A percentile compares a stretch with the other conserved stretches of the same genome.
These are phyloP conservation scores for Pipistrellus pygmaeus DNA, from an alignment of 2,797 vertebrate genomes.

Conservation along the genomic window DNA sequence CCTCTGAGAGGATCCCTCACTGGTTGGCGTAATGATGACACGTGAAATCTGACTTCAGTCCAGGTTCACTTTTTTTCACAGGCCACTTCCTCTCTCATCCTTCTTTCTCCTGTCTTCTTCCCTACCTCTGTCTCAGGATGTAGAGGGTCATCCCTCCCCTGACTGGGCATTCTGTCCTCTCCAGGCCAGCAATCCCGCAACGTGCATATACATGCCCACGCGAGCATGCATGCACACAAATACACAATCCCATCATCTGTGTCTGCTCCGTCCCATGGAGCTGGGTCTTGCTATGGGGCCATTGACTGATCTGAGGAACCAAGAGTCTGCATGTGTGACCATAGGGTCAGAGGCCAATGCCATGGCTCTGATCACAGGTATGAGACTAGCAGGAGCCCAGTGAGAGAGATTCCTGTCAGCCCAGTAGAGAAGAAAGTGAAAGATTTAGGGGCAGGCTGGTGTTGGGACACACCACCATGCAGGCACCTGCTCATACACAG, in stretches of 20 bases:
- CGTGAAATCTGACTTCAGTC: not conserved
- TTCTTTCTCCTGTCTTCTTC: not conserved
- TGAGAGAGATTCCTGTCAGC: not conserved
- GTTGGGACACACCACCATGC: not conserved
- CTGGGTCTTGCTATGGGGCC: not conserved
- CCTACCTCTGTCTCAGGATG: not conserved
- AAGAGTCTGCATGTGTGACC: not conserved
- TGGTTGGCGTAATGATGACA: accelerated
- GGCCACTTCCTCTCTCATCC: not conserved
- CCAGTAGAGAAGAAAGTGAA: not conserved
- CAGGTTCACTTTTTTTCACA: not conserved
- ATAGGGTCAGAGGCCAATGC: not conserved
- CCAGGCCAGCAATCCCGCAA: too few relatives aligned
- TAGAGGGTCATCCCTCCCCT: not conserved
- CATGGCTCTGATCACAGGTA: not conserved
- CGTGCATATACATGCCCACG: too few relatives aligned
- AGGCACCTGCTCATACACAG: not conserved
- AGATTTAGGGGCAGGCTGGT: not conserved
- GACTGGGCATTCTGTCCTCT: not conserved
- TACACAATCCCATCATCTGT: not conserved
- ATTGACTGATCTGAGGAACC: not conserved
- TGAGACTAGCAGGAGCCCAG: not conserved
- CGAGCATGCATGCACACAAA: not conserved
- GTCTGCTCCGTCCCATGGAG: not conserved
- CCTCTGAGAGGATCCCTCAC: not conserved